A percentile compares a stretch with the other conserved stretches of the same genome.
Evolutionary conservation across 2,797 vertebrate species (phyloP).

Genomic region (Intellagama lesueurii): DNA sequence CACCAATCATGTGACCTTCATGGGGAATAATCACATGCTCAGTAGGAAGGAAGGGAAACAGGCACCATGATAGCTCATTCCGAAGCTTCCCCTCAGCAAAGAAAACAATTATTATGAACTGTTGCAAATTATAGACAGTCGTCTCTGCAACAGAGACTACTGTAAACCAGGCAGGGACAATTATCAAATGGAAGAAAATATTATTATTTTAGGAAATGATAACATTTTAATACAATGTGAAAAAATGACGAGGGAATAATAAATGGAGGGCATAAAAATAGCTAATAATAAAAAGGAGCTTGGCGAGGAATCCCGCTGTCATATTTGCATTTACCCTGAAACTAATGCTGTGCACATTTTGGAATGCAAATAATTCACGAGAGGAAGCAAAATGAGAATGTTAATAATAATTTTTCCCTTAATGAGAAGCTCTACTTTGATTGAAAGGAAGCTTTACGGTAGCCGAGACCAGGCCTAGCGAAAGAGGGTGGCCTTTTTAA

Average conservation of each 20-base stretch:
- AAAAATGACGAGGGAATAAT: constrained; percentile 82
- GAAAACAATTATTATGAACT: constrained; percentile 75
- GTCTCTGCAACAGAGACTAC: constrained; percentile 63
- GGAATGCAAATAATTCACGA: constrained; percentile 85
- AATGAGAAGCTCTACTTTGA: constrained; percentile 83
- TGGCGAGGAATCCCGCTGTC: constrained; percentile 83
- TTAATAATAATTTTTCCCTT: constrained; percentile 83
- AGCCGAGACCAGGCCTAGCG: constrained; percentile 78
- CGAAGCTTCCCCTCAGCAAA: constrained; percentile 65
- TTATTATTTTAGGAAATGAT: constrained; percentile 82
- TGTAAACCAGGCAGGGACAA: constrained; percentile 75
- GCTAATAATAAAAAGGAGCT: constrained; percentile 83
- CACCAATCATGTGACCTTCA: constrained; percentile 68
- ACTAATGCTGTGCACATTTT: constrained; percentile 82
- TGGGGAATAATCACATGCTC: constrained; percentile 76
- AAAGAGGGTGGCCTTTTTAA: constrained; percentile 59
- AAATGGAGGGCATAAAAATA: constrained; percentile 81
- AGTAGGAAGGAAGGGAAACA: constrained; percentile 70
- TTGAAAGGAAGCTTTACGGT: constrained; percentile 78
- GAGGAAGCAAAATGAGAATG: constrained; percentile 83
- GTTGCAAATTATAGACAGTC: constrained; percentile 72
- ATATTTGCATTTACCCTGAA: constrained; percentile 86
- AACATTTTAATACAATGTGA: constrained; percentile 84
- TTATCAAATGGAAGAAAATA: constrained; percentile 81
- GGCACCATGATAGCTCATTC: constrained; percentile 72